These are phyloP conservation scores for Meteorus colon DNA, from an alignment of 2,888 invertebrate genomes.

Conservation along the genomic window DNA sequence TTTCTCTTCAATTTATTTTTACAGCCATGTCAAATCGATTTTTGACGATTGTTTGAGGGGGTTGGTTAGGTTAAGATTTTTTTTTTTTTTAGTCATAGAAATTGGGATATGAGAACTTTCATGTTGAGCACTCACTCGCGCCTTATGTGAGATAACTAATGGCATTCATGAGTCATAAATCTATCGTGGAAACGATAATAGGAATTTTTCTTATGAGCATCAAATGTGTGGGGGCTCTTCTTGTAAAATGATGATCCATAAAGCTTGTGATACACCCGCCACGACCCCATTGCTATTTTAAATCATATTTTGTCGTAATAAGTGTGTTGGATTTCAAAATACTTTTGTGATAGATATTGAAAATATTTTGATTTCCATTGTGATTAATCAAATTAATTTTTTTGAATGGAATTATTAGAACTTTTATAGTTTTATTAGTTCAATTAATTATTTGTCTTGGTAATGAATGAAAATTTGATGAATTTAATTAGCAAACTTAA, in stretches of 20 bases:
- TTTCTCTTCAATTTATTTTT: not conserved
- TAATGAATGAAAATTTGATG: no score
- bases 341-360: no score
- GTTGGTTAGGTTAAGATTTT: not conserved
- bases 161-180: conserved; percentile 16
- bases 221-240: not conserved
- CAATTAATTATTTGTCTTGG: no score
- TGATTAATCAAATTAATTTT: no score
- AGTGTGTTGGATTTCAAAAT: not conserved
- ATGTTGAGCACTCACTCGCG: not conserved
- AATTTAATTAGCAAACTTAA: no score
- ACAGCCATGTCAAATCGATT: not conserved
- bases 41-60: not conserved
- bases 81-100: no score
- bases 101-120: not conserved
- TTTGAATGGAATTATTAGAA: no score
- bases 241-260: not conserved
- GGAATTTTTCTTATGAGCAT: not conserved
- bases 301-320: not conserved
- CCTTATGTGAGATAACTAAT: conserved; percentile 1
- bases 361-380: no score
- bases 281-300: conserved; percentile 3
- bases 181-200: not conserved
- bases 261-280: not conserved
- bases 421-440: no score